These are phyloP conservation scores for Pandemis corylana DNA, from an alignment of 2,888 invertebrate genomes.

Conservation along the genomic window DNA sequence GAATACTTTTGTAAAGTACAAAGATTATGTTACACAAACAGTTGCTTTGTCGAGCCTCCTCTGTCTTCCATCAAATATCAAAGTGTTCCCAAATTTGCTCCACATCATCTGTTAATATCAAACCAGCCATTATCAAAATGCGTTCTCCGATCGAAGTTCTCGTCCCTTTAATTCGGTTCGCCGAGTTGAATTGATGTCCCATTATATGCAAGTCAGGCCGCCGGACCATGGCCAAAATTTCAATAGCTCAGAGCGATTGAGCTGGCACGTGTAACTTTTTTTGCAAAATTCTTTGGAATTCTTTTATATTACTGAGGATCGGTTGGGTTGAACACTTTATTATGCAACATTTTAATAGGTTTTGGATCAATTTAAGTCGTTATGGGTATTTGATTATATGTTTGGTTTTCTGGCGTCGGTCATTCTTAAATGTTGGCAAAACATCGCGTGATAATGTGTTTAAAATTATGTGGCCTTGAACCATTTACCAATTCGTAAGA, in stretches of 20 bases:
- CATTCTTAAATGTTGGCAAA: conserved; percentile 53
- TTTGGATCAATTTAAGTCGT: conserved; percentile 34
- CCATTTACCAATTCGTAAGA: conserved; percentile 3
- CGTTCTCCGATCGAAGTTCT: conserved; percentile 44
- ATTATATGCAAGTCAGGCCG: conserved; percentile 74
- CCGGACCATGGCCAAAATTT: conserved; percentile 76
- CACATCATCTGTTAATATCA: conserved; percentile 19
- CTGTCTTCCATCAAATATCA: conserved; percentile 10
- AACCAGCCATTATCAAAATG: conserved; percentile 35
- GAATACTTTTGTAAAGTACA: conserved; percentile 50
- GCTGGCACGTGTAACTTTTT: conserved; percentile 83
- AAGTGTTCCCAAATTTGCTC: conserved; percentile 26
- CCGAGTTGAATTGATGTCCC: conserved; percentile 69
- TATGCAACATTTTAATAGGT: conserved; percentile 71
- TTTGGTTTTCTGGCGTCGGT: conserved; percentile 54
- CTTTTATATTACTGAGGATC: conserved; percentile 67
- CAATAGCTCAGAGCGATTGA: conserved; percentile 80
- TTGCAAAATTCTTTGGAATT: conserved; percentile 78
- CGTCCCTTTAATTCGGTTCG: conserved; percentile 61
- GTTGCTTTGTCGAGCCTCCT: conserved; percentile 41
- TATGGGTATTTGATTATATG: conserved; percentile 44
- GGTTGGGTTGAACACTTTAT: conserved; percentile 77
- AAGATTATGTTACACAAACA: conserved; percentile 50
- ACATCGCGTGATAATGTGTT: conserved; percentile 54
- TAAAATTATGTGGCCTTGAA: conserved; percentile 19